A percentile compares a stretch with the other conserved stretches of the same genome.
Conservation (phyloP, 1,140 invertebrate genomes). For the Mylabris phalerata region DNA sequence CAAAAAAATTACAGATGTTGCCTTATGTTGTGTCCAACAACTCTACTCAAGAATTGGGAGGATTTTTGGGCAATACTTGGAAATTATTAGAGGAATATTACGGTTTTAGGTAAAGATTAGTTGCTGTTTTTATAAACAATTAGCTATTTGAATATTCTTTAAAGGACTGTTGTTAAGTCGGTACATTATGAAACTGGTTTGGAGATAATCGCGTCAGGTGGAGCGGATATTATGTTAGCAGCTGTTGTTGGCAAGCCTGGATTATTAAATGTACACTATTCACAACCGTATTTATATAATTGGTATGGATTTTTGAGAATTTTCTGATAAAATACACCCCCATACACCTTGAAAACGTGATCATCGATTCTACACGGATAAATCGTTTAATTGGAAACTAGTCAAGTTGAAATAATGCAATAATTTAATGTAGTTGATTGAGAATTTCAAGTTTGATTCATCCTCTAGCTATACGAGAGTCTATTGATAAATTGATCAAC, state of each 20-base stretch:
- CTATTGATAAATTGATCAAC: too few relatives aligned
- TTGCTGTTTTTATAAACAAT: neutral
- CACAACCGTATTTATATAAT: conserved; percentile 36
- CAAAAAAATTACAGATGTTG: conserved; percentile 27
- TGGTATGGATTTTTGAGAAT: conserved; percentile 23
- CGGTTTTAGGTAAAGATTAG: neutral
- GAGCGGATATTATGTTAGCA: conserved; percentile 32
- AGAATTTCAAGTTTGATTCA: too few relatives aligned
- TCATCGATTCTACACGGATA: too few relatives aligned
- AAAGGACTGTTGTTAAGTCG: conserved; percentile 23
- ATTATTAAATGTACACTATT: conserved; percentile 24
- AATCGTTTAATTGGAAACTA: too few relatives aligned
- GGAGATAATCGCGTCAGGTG: conserved; percentile 19
- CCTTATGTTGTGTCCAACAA: conserved; percentile 24
- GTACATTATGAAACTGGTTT: conserved; percentile 27
- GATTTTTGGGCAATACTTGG: conserved; percentile 34
- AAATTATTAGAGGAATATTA: conserved; percentile 15
- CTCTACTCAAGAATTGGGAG: conserved; percentile 19
- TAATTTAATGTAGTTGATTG: too few relatives aligned
- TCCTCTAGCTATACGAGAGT: too few relatives aligned
- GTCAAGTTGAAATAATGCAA: too few relatives aligned
- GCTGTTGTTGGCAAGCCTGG: conserved; percentile 23
- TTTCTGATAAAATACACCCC: too few relatives aligned
- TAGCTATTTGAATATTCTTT: neutral
- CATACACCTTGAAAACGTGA: too few relatives aligned